Evolutionary conservation across 2,888 invertebrate species (phyloP).

Genomic region (Hoplodrina blanda): DNA sequence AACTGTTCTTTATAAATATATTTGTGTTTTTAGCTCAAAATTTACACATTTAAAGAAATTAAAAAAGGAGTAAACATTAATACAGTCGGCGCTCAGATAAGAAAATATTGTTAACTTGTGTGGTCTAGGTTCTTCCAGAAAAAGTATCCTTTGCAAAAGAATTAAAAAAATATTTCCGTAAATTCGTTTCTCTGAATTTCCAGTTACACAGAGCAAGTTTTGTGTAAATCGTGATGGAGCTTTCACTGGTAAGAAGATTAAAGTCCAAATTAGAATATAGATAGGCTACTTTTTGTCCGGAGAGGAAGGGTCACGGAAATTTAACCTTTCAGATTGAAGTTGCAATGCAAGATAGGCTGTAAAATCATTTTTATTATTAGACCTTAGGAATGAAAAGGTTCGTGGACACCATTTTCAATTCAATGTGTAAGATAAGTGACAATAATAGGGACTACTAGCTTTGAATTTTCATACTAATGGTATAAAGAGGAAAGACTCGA

Average conservation of each 20-base stretch:
- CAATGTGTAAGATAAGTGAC: constrained; percentile 9
- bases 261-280: constrained; percentile 59
- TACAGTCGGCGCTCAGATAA: constrained; percentile 3
- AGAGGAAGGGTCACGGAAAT: constrained; percentile 55
- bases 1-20: no score
- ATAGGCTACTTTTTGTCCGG: constrained; percentile 50
- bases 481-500: no score
- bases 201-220: constrained; percentile 28
- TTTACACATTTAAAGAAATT: no score
- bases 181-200: constrained; percentile 43
- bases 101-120: constrained; percentile 8
- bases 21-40: no score
- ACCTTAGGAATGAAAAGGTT: constrained; percentile 15
- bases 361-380: constrained; percentile 43
- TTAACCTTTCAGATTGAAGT: constrained; percentile 53
- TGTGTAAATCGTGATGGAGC: constrained; percentile 43
- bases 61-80: background rate
- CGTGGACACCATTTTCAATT: constrained; percentile 36
- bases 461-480: no score
- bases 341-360: constrained; percentile 36
- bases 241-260: constrained; percentile 55
- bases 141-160: constrained; percentile 13
- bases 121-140: constrained; percentile 9
- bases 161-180: constrained; percentile 21
- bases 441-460: constrained; percentile 9